Conservation (phyloP, 2,888 invertebrate species). For the Bellardia pandia region DNA sequence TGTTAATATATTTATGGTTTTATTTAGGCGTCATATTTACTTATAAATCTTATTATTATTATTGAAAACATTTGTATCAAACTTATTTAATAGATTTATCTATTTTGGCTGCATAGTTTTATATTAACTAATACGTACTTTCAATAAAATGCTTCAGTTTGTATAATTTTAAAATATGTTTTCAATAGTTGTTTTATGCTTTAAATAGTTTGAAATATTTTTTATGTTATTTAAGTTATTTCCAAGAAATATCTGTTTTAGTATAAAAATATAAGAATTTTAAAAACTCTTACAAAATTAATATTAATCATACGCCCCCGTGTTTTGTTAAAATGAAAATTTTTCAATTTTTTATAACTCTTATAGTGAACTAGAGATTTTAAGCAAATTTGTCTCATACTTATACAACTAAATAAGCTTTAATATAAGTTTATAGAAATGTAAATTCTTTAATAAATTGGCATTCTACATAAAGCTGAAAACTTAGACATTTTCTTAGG, state of each 20-base stretch:
- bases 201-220: neutral
- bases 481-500: neutral
- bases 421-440: neutral
- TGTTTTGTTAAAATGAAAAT: neutral
- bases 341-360: neutral
- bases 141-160: too few relatives aligned
- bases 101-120: too few relatives aligned
- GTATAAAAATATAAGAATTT: neutral
- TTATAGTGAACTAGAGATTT: neutral
- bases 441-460: neutral
- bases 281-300: neutral
- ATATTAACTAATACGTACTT: too few relatives aligned
- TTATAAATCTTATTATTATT: slow-evolving; percentile 3
- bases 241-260: neutral
- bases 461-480: neutral
- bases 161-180: too few relatives aligned
- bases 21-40: slow-evolving; percentile 17
- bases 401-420: neutral
- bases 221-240: neutral
- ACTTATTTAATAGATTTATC: too few relatives aligned
- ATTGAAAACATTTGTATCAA: too few relatives aligned
- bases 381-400: neutral
- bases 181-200: too few relatives aligned
- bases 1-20: neutral
- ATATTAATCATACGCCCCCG: neutral